Evolutionary conservation across 2,888 invertebrate genomes (phyloP).

Genomic region (Phengaris arion): DNA sequence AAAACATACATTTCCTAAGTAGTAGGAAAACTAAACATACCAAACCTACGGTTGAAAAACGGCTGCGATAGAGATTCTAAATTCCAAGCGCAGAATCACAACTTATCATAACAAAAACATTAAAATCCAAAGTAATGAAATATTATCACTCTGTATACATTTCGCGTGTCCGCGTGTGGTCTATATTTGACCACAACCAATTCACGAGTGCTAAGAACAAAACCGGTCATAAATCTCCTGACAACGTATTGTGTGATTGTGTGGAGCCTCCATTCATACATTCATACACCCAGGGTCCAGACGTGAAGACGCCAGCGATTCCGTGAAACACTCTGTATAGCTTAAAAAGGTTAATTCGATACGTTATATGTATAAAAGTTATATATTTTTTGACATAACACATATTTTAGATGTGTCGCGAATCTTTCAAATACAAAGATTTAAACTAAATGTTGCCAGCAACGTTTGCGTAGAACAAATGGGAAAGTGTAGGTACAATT

Average conservation of each 20-base stretch:
- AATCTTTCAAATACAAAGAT: not conserved
- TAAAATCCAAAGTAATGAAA: not conserved
- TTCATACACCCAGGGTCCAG: conserved; percentile 16
- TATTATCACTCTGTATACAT: conserved; percentile 19
- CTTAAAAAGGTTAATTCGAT: conserved; percentile 9
- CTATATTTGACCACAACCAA: conserved; percentile 48
- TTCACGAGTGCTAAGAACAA: conserved; percentile 58
- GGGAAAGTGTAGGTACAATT: too few species aligned
- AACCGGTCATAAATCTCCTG: conserved; percentile 61
- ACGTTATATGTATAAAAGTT: not conserved
- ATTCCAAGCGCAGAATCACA: not conserved
- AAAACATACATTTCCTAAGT: too few species aligned
- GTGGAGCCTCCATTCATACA: conserved; percentile 22
- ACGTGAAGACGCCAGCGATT: conserved; percentile 26
- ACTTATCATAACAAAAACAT: not conserved
- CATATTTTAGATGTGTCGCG: not conserved
- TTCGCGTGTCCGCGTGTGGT: conserved; percentile 60
- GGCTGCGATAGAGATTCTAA: too few species aligned
- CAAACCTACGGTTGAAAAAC: too few species aligned
- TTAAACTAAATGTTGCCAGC: too few species aligned
- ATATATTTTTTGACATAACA: not conserved
- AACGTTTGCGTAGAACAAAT: too few species aligned
- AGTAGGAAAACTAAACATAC: too few species aligned
- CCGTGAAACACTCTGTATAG: conserved; percentile 16
- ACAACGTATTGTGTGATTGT: conserved; percentile 49